phyloP scores from a whole-genome alignment of 1,140 invertebrate species.

The Megathymus violae region DNA sequence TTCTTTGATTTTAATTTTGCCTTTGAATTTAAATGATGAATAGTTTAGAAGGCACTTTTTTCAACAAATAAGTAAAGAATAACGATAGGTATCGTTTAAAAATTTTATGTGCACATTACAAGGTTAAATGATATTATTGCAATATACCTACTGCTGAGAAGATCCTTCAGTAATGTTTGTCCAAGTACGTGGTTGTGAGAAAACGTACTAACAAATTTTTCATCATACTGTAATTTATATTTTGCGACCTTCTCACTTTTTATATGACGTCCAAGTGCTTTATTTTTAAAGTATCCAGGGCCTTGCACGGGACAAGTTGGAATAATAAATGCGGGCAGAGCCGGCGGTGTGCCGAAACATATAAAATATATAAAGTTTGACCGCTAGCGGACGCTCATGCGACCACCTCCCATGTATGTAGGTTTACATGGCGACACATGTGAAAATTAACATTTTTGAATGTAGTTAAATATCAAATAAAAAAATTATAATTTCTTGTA shows the following conservation, averaged over 20 bases:
- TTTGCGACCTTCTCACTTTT: slow-evolving; percentile 31
- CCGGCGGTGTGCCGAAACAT: slow-evolving; percentile 56
- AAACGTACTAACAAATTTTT: slow-evolving; percentile 10
- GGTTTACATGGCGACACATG: slow-evolving; percentile 53
- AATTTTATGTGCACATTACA: no score
- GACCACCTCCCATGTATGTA: slow-evolving; percentile 51
- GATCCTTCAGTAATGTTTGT: background rate
- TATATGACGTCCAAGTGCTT: slow-evolving; percentile 36
- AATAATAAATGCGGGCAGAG: slow-evolving; percentile 61
- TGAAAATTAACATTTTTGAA: background rate
- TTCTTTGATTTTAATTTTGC: no score
- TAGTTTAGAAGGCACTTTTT: no score
- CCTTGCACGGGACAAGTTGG: slow-evolving; percentile 40
- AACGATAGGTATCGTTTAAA: no score
- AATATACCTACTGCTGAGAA: no score
- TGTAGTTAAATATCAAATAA: no score
- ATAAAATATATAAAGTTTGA: slow-evolving; percentile 79
- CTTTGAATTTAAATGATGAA: no score
- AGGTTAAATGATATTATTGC: no score
- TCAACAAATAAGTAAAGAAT: no score
- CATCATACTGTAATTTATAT: slow-evolving; percentile 26
- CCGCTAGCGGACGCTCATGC: slow-evolving; percentile 57
- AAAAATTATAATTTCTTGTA: no score
- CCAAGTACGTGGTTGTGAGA: background rate
- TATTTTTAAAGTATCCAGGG: slow-evolving; percentile 44